Conservation (phyloP, 2,113 vertebrate genomes). For the Vicugna pacos region DNA sequence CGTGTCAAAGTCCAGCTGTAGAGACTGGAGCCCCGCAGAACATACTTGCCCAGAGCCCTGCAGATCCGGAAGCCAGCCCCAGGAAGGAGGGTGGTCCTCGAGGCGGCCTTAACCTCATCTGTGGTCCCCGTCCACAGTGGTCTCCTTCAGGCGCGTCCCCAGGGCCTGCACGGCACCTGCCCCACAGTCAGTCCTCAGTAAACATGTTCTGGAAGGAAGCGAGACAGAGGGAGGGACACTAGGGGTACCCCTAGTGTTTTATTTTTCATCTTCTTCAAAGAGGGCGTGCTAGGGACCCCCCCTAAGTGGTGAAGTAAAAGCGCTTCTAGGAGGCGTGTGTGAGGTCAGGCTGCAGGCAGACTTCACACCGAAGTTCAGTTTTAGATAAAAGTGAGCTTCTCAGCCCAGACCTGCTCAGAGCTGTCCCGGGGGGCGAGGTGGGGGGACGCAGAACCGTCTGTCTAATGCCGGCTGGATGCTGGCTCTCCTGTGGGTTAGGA, state of each 20-base stretch:
- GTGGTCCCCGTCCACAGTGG: not conserved
- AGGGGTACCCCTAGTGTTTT: not conserved
- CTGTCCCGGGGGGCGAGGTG: rapidly evolving
- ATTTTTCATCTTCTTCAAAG: not conserved
- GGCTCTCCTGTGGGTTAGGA: not conserved
- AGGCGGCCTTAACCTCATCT: not conserved
- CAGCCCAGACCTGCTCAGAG: not conserved
- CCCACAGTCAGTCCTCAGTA: not conserved
- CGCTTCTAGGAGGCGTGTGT: not conserved
- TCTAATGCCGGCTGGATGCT: not conserved
- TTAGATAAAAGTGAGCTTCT: not conserved
- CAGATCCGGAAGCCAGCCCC: not conserved
- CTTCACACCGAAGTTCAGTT: not conserved
- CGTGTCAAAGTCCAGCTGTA: not conserved
- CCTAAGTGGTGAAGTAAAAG: not conserved
- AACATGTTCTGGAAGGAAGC: not conserved
- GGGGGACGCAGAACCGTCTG: no score
- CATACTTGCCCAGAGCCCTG: not conserved
- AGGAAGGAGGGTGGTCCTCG: not conserved
- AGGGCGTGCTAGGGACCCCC: not conserved
- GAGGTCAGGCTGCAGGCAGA: not conserved
- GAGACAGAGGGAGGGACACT: not conserved
- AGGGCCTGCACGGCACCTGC: not conserved
- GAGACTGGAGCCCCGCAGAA: not conserved
- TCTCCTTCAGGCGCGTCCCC: not conserved